Evolutionary conservation across 2,888 invertebrate genomes (phyloP).

Genomic region (Agonopterix subpropinquella): DNA sequence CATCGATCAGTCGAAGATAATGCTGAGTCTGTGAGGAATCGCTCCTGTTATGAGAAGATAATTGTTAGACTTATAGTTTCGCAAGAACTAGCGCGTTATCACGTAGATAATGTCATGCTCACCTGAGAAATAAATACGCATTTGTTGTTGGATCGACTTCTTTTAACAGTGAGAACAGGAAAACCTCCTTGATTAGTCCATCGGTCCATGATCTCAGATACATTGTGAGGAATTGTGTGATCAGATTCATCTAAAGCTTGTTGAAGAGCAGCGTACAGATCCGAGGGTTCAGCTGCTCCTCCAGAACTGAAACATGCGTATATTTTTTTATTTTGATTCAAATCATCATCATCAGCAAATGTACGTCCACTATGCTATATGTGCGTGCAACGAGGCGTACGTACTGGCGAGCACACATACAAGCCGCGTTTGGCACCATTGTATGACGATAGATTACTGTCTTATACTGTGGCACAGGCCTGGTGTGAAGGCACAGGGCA

Average conservation of each 20-base stretch:
- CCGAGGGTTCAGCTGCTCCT: constrained; percentile 35
- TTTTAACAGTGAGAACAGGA: constrained; percentile 79
- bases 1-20: constrained; percentile 47
- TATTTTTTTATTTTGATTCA: no score
- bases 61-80: no score
- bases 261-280: constrained; percentile 46
- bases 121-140: constrained; percentile 57
- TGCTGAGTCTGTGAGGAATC: constrained; percentile 49
- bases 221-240: constrained; percentile 46
- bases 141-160: constrained; percentile 51
- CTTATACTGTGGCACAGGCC: no score
- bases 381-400: no score
- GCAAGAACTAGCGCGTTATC: no score
- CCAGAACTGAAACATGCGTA: constrained; percentile 33
- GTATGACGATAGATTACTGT: no score
- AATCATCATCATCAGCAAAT: no score
- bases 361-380: no score
- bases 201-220: constrained; percentile 80
- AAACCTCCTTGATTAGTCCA: constrained; percentile 87
- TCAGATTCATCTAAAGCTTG: constrained; percentile 30
- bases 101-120: constrained; percentile 3
- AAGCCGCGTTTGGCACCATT: no score
- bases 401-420: no score
- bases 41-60: constrained; percentile 28
- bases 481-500: no score